phyloP scores from a whole-genome alignment of 2,888 invertebrate genomes.

The Noctua janthe region DNA sequence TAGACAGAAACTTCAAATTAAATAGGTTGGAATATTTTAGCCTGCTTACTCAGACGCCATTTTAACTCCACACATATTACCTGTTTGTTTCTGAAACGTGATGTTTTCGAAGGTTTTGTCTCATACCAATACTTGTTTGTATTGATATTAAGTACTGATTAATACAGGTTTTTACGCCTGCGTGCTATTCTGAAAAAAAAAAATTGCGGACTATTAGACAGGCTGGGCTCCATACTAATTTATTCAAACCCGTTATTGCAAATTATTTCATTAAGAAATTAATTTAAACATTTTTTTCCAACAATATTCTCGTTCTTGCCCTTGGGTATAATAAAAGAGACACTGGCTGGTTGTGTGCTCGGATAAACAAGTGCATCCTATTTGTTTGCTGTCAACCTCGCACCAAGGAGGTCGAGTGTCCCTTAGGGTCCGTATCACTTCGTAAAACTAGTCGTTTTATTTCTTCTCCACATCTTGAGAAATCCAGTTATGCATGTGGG shows the following conservation, averaged over 20 bases:
- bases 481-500: not conserved
- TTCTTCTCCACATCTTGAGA: not conserved
- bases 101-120: not conserved
- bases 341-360: not conserved
- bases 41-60: no score
- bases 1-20: not conserved
- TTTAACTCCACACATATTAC: not conserved
- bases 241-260: not conserved
- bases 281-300: not conserved
- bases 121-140: not conserved
- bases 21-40: not conserved
- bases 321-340: constrained; percentile 1
- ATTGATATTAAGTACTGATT: not conserved
- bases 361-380: constrained; percentile 35
- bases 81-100: not conserved
- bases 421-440: constrained; percentile 17
- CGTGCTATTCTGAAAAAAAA: not conserved
- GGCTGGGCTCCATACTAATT: not conserved
- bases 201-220: not conserved
- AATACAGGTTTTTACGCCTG: not conserved
- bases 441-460: constrained; percentile 12
- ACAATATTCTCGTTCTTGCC: not conserved
- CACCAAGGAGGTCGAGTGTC: constrained; percentile 32
- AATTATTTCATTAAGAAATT: constrained; percentile 7
- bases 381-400: constrained; percentile 42